Evolutionary conservation across 2,888 invertebrate genomes (phyloP).

Genomic region (Meliscaeva auricollis): DNA sequence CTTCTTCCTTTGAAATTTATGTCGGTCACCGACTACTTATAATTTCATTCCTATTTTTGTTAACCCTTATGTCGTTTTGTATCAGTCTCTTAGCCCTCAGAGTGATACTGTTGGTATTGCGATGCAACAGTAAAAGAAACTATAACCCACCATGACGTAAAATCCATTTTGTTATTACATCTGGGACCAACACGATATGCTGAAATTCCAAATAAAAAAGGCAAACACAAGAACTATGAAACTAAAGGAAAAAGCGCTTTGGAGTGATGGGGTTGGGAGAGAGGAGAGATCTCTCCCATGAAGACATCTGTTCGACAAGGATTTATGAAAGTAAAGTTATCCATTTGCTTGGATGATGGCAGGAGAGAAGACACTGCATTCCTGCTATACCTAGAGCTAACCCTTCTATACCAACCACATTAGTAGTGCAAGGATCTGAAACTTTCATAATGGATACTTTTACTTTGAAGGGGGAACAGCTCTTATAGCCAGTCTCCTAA

Average conservation of each 20-base stretch:
- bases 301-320: conserved; percentile 75
- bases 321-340: conserved; percentile 75
- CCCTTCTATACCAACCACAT: conserved; percentile 42
- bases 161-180: conserved; percentile 74
- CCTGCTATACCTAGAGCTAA: not conserved
- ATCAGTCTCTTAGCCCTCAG: not conserved
- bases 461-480: conserved; percentile 20
- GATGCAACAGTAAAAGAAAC: conserved; percentile 49
- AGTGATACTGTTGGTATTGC: not conserved
- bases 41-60: conserved; percentile 62
- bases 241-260: not conserved
- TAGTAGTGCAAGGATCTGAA: conserved; percentile 59
- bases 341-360: conserved; percentile 67
- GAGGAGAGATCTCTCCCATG: conserved; percentile 44
- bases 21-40: conserved; percentile 70
- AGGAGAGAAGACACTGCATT: conserved; percentile 15
- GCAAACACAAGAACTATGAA: not conserved
- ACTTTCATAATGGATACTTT: conserved; percentile 51
- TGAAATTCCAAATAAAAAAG: conserved; percentile 17
- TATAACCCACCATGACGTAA: conserved; percentile 65
- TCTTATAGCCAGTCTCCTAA: not conserved
- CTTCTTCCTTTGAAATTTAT: conserved; percentile 47
- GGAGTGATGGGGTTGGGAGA: not conserved
- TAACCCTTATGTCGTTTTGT: conserved; percentile 40
- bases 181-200: conserved; percentile 66